Conservation (phyloP, 1,140 invertebrate genomes). For the Drosophila cardini region DNA sequence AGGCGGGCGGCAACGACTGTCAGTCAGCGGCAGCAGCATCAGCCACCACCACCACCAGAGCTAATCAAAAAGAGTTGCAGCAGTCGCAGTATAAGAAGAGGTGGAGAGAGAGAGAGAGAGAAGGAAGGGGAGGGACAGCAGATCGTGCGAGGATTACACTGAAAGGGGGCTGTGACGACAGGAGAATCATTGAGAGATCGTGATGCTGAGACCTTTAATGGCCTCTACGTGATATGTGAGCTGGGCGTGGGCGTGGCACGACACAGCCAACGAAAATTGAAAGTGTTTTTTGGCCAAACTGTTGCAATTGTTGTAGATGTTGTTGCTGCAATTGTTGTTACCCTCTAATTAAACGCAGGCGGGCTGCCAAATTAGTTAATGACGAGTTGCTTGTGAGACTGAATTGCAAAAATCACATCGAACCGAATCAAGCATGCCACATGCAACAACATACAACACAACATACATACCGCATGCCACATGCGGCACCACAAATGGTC, state of each 20-base stretch:
- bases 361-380: constrained; percentile 79
- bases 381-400: constrained; percentile 50
- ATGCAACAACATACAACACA: neutral
- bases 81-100: too few species aligned
- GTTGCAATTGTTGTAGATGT: constrained; percentile 22
- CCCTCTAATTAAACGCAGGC: constrained; percentile 74
- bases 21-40: constrained; percentile 22
- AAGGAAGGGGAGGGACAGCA: constrained; percentile 8
- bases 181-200: constrained; percentile 71
- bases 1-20: constrained; percentile 45
- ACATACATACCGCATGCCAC: neutral
- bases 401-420: constrained; percentile 63
- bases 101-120: too few species aligned
- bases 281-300: constrained; percentile 54
- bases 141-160: constrained; percentile 79
- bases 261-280: constrained; percentile 55
- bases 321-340: constrained; percentile 14
- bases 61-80: constrained; percentile 59
- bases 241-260: constrained; percentile 48
- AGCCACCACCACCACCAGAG: constrained; percentile 8
- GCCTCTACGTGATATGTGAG: constrained; percentile 68
- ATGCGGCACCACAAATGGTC: constrained; percentile 62
- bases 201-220: constrained; percentile 76
- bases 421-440: constrained; percentile 44
- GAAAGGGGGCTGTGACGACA: constrained; percentile 67